These are phyloP conservation scores for Cybosia mesomella DNA, from an alignment of 2,888 invertebrate genomes.

Conservation along the genomic window DNA sequence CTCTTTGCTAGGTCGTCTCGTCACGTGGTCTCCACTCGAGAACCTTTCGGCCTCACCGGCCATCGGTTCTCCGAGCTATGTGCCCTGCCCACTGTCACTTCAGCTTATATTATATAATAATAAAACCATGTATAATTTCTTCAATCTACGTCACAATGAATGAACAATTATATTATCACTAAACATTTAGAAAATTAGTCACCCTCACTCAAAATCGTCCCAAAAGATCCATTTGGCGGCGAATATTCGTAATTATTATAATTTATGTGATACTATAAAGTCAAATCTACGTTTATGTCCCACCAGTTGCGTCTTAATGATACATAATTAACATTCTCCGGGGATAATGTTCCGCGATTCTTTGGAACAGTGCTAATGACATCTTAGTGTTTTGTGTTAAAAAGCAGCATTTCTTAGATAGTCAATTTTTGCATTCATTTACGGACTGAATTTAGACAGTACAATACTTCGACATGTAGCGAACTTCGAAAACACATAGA, in stretches of 20 bases:
- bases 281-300: conserved; percentile 47
- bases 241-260: conserved; percentile 43
- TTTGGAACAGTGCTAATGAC: conserved; percentile 4
- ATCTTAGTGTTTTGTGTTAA: background rate
- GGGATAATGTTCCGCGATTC: conserved; percentile 6
- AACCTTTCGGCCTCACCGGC: too few species aligned
- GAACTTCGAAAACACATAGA: too few species aligned
- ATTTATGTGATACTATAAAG: conserved; percentile 47
- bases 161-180: conserved; percentile 1
- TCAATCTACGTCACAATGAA: background rate
- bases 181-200: conserved; percentile 3
- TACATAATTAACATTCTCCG: conserved; percentile 23
- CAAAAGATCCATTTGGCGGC: conserved; percentile 31
- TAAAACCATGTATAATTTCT: background rate
- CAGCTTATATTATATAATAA: too few species aligned
- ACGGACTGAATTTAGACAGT: too few species aligned
- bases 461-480: too few species aligned
- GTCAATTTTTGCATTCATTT: too few species aligned
- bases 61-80: too few species aligned
- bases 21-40: too few species aligned
- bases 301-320: conserved; percentile 49
- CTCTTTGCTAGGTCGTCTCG: too few species aligned
- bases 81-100: too few species aligned
- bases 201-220: conserved; percentile 23
- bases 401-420: background rate